These are phyloP conservation scores for Brachypodius melanocephalos DNA, from an alignment of 2,113 vertebrate species.

Conservation along the genomic window DNA sequence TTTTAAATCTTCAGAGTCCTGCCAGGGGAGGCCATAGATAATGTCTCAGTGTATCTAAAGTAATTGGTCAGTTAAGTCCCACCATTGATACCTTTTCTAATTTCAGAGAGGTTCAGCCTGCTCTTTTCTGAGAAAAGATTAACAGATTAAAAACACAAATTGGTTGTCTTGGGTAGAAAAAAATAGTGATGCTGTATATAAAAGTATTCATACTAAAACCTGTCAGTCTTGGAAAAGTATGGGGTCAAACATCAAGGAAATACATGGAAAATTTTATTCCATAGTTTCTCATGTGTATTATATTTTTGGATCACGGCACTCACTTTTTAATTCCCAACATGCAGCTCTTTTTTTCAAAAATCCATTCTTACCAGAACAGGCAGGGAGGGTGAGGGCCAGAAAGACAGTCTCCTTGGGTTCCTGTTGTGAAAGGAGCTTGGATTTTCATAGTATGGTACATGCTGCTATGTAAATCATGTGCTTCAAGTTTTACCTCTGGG, in stretches of 20 bases:
- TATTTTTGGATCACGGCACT: neutral
- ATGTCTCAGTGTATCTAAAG: neutral
- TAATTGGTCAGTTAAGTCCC: neutral
- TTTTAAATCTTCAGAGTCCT: neutral
- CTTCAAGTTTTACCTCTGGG: slow-evolving; percentile 8
- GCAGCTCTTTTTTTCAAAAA: neutral
- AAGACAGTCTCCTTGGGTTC: neutral
- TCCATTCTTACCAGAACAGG: neutral
- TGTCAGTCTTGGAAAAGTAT: neutral
- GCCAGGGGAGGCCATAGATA: neutral
- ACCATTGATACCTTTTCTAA: neutral
- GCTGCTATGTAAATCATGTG: neutral
- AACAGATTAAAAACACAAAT: neutral
- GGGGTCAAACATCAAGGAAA: neutral
- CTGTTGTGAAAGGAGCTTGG: neutral
- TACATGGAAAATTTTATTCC: neutral
- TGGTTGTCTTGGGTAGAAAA: neutral
- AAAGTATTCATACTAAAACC: neutral
- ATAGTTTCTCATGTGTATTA: neutral
- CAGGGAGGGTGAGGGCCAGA: neutral
- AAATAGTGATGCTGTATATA: neutral
- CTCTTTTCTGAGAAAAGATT: neutral
- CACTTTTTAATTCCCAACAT: neutral
- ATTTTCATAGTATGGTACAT: neutral
- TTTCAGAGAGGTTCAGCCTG: neutral